Evolutionary conservation across 2,113 vertebrate genomes (phyloP).

Genomic region (Phalacrocorax aristotelis): DNA sequence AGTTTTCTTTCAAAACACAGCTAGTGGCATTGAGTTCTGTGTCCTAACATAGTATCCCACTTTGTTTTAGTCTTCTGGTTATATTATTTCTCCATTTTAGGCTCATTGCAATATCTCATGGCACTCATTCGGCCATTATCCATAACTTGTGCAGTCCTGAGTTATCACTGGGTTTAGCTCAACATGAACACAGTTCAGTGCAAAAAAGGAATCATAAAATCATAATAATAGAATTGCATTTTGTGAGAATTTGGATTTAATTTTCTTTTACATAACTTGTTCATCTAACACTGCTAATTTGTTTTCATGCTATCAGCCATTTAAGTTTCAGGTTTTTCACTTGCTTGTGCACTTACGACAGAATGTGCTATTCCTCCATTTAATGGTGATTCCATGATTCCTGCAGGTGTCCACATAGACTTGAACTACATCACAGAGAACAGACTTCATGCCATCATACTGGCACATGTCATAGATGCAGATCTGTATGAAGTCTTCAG

Average conservation of each 20-base stretch:
- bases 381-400: conserved; percentile 47
- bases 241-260: background rate
- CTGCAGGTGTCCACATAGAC: conserved; percentile 69
- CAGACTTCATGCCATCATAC: conserved; percentile 65
- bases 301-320: background rate
- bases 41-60: background rate
- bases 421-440: conserved; percentile 64
- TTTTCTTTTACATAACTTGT: background rate
- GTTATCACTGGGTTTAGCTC: background rate
- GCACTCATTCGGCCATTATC: background rate
- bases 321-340: background rate
- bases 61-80: background rate
- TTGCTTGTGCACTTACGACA: conserved; percentile 60
- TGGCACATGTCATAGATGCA: conserved; percentile 73
- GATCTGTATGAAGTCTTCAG: conserved; percentile 59
- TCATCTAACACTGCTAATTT: background rate
- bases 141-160: background rate
- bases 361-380: conserved; percentile 68
- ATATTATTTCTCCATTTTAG: background rate
- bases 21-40: background rate
- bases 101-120: background rate
- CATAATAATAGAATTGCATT: background rate
- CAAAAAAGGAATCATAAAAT: background rate
- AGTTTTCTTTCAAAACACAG: background rate
- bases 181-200: background rate